These are phyloP conservation scores for Chrysina gloriosa DNA, from an alignment of 2,888 invertebrate species.

Conservation along the genomic window DNA sequence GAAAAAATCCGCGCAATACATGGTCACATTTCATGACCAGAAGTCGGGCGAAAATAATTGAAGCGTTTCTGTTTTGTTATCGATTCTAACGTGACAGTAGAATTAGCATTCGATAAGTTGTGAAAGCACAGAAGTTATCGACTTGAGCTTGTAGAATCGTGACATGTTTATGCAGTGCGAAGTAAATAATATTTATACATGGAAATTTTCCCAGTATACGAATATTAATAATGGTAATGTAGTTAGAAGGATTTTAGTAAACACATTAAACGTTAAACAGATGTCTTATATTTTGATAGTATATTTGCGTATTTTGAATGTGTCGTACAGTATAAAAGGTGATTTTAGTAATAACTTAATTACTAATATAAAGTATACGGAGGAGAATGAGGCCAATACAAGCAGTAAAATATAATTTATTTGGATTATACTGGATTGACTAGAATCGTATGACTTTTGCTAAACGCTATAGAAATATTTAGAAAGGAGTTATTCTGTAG, in stretches of 20 bases:
- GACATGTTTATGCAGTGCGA: slow-evolving; percentile 9
- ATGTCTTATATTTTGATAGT: neutral
- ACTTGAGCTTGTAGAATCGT: neutral
- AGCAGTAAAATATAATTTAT: too few species aligned
- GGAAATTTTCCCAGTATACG: neutral
- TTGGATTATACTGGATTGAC: too few species aligned
- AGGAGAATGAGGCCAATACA: too few species aligned
- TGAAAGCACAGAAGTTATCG: neutral
- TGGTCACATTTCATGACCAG: too few species aligned
- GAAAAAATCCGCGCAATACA: too few species aligned
- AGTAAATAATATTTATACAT: slow-evolving; percentile 1
- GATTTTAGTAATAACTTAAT: too few species aligned
- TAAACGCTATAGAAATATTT: too few species aligned
- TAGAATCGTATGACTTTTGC: too few species aligned
- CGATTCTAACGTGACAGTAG: neutral
- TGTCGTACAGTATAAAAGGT: too few species aligned
- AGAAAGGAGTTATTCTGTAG: too few species aligned
- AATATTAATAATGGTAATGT: slow-evolving; percentile 11
- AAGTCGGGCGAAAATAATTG: neutral
- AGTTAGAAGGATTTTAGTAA: slow-evolving; percentile 8
- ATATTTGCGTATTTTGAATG: neutral
- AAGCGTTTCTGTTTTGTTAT: neutral
- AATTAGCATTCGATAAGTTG: neutral
- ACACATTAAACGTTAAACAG: slow-evolving; percentile 4
- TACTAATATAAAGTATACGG: too few species aligned